Evolutionary conservation across 2,113 vertebrate genomes (phyloP).

Genomic region (Marmota monax): DNA sequence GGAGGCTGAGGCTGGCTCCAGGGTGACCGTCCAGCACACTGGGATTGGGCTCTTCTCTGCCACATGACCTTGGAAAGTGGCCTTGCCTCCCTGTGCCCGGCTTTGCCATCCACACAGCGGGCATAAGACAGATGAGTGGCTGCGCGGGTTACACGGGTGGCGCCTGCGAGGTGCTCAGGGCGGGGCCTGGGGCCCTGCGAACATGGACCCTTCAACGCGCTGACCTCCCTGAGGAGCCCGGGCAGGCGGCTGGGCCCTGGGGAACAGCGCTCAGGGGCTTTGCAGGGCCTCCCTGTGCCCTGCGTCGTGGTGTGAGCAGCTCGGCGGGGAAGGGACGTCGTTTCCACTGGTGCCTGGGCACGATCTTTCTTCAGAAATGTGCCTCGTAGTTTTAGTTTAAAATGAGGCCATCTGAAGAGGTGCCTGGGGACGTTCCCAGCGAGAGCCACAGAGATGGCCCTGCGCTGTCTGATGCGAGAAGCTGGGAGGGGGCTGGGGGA

Average conservation of each 20-base stretch:
- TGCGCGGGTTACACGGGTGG: accelerated
- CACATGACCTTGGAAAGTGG: not conserved
- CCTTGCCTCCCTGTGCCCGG: not conserved
- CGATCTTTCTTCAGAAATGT: not conserved
- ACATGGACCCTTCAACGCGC: not conserved
- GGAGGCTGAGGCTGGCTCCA: not conserved
- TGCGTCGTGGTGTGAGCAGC: not conserved
- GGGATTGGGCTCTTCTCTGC: not conserved
- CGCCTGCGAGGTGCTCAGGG: not conserved
- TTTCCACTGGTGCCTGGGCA: not conserved
- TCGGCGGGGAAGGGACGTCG: accelerated
- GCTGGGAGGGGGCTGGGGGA: no score
- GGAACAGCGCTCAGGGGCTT: no score
- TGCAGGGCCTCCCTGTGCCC: no score
- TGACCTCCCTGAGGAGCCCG: not conserved
- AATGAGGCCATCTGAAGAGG: not conserved
- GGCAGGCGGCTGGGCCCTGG: not conserved
- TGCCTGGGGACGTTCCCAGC: no score
- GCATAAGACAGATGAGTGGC: accelerated
- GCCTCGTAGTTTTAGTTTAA: not conserved
- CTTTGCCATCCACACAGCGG: not conserved
- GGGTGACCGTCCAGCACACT: not conserved
- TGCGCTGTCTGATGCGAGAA: no score
- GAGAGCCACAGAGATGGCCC: no score
- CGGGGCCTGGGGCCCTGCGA: no score